A percentile compares a stretch with the other conserved stretches of the same genome.
Conservation (phyloP, 2,888 invertebrate species). For the Xestia xanthographa region DNA sequence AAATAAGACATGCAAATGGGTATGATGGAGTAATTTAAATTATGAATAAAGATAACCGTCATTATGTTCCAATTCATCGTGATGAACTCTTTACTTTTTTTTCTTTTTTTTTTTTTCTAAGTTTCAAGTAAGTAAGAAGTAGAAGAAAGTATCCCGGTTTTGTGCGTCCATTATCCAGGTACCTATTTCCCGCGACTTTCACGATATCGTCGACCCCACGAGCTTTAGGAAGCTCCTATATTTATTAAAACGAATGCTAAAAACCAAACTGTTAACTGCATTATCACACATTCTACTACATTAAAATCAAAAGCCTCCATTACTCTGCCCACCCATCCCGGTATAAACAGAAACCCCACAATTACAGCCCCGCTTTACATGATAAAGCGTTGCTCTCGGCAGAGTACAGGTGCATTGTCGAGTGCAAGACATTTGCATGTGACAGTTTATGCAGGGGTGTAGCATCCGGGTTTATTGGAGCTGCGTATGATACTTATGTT, state of each 20-base stretch:
- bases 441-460: constrained; percentile 5
- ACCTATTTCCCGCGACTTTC: too few species aligned
- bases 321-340: neutral
- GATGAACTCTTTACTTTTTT: constrained; percentile 1
- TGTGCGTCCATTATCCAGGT: too few species aligned
- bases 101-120: too few species aligned
- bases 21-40: neutral
- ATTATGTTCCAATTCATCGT: neutral
- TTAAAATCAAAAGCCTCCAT: constrained; percentile 16
- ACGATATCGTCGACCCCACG: too few species aligned
- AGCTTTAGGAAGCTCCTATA: too few species aligned
- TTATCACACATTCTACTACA: neutral
- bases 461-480: neutral
- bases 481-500: neutral
- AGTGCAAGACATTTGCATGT: constrained; percentile 31
- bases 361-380: constrained; percentile 22
- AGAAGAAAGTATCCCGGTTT: too few species aligned
- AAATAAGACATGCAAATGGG: neutral
- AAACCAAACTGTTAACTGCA: neutral
- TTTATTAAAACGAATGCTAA: neutral
- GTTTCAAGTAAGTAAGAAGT: too few species aligned
- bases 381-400: constrained; percentile 13
- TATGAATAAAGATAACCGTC: neutral
- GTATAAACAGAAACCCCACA: neutral
- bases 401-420: constrained; percentile 32